Percentiles rank a stretch among this genome's conserved stretches.
These are phyloP conservation scores for Zenarchopterus dispar DNA, from an alignment of 2,797 vertebrate species.

Conservation along the genomic window DNA sequence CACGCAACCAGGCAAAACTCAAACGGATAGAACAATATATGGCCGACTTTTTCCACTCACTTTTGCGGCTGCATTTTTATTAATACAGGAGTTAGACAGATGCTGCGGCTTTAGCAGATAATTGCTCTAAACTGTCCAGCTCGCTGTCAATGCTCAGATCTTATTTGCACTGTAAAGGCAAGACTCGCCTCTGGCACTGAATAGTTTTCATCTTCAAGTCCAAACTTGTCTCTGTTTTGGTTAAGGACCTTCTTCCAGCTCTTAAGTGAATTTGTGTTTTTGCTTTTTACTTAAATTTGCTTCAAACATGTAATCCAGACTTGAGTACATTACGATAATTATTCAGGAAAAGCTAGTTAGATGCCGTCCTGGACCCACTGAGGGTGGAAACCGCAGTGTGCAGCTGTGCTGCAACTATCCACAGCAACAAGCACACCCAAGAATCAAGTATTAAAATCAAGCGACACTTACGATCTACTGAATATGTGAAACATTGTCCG, in stretches of 20 bases:
- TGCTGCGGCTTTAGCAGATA: conserved; percentile 26
- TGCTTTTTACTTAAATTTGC: conserved; percentile 12
- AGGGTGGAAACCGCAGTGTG: conserved; percentile 46
- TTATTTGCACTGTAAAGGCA: conserved; percentile 39
- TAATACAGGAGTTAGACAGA: conserved; percentile 27
- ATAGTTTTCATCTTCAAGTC: conserved; percentile 75
- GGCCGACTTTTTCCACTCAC: background rate
- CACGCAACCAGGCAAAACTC: conserved; percentile 39
- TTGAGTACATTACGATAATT: background rate
- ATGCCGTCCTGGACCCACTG: conserved; percentile 15
- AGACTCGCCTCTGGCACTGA: conserved; percentile 55
- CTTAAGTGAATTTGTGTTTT: conserved; percentile 10
- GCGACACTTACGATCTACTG: conserved; percentile 76
- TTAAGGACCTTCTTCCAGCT: conserved; percentile 21
- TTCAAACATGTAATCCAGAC: background rate
- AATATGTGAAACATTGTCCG: conserved; percentile 80
- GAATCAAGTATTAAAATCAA: conserved; percentile 37
- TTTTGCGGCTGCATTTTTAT: conserved; percentile 2
- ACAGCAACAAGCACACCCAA: conserved; percentile 13
- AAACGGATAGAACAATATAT: conserved; percentile 12
- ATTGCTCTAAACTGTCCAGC: conserved; percentile 35
- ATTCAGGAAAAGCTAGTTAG: background rate
- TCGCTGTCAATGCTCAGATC: conserved; percentile 29
- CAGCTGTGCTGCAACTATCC: conserved; percentile 50
- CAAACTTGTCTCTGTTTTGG: conserved; percentile 56